Conservation (phyloP, 1,140 invertebrate genomes). For the Eciton burchellii region DNA sequence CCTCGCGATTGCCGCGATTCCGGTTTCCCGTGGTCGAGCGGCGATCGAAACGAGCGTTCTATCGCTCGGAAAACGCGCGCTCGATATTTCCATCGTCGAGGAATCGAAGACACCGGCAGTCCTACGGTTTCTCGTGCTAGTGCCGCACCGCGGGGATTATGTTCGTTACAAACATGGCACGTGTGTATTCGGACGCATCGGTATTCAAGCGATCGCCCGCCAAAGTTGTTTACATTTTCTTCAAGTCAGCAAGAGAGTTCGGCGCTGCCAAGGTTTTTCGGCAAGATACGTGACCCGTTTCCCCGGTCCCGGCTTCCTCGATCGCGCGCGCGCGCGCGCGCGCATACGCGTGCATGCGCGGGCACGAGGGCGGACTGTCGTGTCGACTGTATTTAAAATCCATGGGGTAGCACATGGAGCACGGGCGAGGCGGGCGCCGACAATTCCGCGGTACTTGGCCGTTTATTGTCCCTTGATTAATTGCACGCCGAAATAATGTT, state of each 20-base stretch:
- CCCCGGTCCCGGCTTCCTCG: conserved; percentile 7
- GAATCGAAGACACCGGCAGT: background rate
- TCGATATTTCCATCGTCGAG: conserved; percentile 4
- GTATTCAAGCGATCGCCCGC: conserved; percentile 35
- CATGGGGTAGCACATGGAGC: background rate
- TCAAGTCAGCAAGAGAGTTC: conserved; percentile 44
- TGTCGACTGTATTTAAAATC: conserved; percentile 43
- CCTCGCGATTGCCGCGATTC: background rate
- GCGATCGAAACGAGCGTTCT: background rate
- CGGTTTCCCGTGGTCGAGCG: background rate
- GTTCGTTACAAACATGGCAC: conserved; percentile 43
- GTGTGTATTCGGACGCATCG: background rate
- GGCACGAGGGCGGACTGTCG: background rate
- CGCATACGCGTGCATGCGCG: no score
- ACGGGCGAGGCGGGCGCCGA: background rate
- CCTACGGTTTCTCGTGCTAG: background rate
- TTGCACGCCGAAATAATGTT: conserved; percentile 53
- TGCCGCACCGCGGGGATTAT: conserved; percentile 23
- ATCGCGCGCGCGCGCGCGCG: no score
- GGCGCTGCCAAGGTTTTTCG: conserved; percentile 28
- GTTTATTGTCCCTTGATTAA: conserved; percentile 49
- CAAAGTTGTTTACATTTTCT: conserved; percentile 59
- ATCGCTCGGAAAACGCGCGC: background rate
- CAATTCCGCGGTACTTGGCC: conserved; percentile 42
- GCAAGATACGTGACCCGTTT: conserved; percentile 48